These are phyloP conservation scores for Cheilinus undulatus DNA, from an alignment of 2,113 vertebrate genomes.

Conservation along the genomic window DNA sequence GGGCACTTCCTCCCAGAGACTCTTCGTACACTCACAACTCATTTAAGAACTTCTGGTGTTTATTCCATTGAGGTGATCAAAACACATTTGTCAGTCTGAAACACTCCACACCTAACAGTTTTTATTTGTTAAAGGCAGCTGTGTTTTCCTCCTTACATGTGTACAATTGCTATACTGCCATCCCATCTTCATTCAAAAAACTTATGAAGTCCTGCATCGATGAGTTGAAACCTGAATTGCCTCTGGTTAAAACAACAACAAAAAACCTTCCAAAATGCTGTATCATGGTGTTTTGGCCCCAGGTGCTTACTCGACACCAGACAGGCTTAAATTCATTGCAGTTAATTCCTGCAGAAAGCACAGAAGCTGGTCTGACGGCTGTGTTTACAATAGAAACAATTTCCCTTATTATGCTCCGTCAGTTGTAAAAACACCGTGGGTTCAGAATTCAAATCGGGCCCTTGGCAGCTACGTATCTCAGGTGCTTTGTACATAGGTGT, in stretches of 20 bases:
- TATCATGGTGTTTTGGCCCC: conserved; percentile 15
- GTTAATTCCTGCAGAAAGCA: conserved; percentile 35
- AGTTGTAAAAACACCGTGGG: conserved; percentile 49
- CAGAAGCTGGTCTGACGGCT: conserved; percentile 34
- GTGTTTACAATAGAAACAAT: conserved; percentile 45
- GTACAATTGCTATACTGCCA: neutral
- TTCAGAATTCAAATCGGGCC: conserved; percentile 50
- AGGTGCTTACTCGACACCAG: conserved; percentile 38
- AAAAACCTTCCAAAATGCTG: neutral
- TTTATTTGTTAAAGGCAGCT: conserved; percentile 13
- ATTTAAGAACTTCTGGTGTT: neutral
- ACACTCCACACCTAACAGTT: conserved; percentile 6
- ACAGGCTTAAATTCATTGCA: conserved; percentile 23
- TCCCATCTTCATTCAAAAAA: conserved; percentile 1
- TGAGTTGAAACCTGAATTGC: conserved; percentile 38
- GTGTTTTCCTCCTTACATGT: conserved; percentile 2
- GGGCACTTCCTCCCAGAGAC: conserved; percentile 18
- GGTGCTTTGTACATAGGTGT: conserved; percentile 53
- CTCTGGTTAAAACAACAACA: conserved; percentile 36
- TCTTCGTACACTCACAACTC: conserved; percentile 2
- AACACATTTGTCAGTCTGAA: neutral
- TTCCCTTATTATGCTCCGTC: conserved; percentile 34
- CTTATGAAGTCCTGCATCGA: conserved; percentile 6
- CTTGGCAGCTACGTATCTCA: conserved; percentile 73
- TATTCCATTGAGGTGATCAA: neutral